phyloP scores from a whole-genome alignment of 2,888 invertebrate species.

The Lymantria monacha region DNA sequence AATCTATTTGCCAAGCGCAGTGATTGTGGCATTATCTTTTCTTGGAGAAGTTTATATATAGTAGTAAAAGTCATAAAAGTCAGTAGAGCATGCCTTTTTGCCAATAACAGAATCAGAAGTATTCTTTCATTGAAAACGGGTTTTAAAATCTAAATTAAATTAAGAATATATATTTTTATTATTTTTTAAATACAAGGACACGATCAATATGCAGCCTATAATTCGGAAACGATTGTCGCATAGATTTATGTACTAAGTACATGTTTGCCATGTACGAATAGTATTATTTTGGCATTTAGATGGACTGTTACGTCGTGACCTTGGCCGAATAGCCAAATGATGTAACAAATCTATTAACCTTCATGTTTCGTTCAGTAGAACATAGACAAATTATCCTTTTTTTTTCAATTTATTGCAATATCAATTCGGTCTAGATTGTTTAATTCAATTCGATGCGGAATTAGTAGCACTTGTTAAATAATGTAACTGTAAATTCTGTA shows the following conservation, averaged over 20 bases:
- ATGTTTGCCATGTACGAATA: constrained; percentile 29
- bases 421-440: no score
- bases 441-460: no score
- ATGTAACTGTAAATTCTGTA: no score
- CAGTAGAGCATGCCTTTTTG: no score
- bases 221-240: constrained; percentile 26
- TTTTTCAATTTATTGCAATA: background rate
- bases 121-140: no score
- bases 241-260: constrained; percentile 29
- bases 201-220: constrained; percentile 26
- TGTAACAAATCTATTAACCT: constrained; percentile 39
- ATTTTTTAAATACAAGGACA: constrained; percentile 23
- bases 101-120: no score
- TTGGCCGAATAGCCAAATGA: constrained; percentile 27
- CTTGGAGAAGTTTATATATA: no score
- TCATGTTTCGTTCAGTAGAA: constrained; percentile 24
- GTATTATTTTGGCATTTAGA: constrained; percentile 24
- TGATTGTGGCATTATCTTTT: no score
- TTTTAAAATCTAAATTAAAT: no score
- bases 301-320: constrained; percentile 28
- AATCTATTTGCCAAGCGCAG: no score
- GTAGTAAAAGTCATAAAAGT: no score
- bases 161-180: background rate
- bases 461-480: no score
- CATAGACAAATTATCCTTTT: background rate